These are phyloP conservation scores for Poeciliopsis gracilis DNA, from an alignment of 2,797 vertebrate species.

Conservation along the genomic window DNA sequence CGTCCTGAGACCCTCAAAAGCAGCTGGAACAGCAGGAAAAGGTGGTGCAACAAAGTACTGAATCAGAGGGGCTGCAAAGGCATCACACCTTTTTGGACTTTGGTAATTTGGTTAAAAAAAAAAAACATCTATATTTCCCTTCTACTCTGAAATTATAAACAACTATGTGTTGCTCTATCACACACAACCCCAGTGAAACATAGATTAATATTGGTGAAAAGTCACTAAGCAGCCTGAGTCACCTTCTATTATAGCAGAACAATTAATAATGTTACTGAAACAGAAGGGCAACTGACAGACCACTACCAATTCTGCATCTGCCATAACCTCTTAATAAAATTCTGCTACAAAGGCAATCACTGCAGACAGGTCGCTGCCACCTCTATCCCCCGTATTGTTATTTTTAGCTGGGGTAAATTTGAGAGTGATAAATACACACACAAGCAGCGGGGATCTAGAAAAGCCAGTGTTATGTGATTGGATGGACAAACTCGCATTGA, in stretches of 20 bases:
- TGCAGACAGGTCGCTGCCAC: conserved; percentile 62
- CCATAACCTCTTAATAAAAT: conserved; percentile 50
- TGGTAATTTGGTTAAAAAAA: not conserved
- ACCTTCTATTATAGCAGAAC: not conserved
- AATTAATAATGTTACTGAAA: conserved; percentile 10
- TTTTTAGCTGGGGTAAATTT: conserved; percentile 72
- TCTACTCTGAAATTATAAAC: not conserved
- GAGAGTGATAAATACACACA: conserved; percentile 43
- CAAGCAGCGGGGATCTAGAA: conserved; percentile 35
- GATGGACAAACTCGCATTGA: conserved; percentile 41
- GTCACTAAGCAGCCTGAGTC: not conserved
- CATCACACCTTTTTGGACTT: not conserved
- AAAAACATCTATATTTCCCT: not conserved
- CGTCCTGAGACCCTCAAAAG: too few relatives aligned
- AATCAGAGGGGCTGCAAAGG: not conserved
- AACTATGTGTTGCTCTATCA: not conserved
- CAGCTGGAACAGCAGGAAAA: not conserved
- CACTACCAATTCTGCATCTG: conserved; percentile 38
- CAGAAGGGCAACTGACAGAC: conserved; percentile 9
- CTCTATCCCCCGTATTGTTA: conserved; percentile 58
- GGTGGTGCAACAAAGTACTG: not conserved
- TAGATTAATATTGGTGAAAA: not conserved
- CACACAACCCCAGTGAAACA: not conserved
- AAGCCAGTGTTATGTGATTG: conserved; percentile 60
- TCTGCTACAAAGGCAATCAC: conserved; percentile 51